Percentiles rank a stretch among this genome's conserved stretches.
These are phyloP conservation scores for Eulemur rufifrons DNA, from an alignment of 2,113 vertebrate genomes.

Conservation along the genomic window DNA sequence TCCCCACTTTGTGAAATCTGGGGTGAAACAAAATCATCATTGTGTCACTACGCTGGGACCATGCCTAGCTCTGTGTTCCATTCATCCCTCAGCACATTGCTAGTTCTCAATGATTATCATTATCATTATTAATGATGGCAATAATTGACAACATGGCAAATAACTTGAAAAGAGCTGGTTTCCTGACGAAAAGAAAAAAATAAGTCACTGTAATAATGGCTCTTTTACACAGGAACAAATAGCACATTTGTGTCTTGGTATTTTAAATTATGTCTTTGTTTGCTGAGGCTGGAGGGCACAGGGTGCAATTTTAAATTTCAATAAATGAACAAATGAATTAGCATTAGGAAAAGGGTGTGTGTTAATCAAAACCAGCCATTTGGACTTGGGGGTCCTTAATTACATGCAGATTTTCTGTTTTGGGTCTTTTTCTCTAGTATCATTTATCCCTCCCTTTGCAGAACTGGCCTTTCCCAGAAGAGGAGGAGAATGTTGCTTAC, in stretches of 20 bases:
- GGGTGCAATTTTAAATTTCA: slow-evolving; percentile 73
- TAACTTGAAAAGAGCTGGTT: slow-evolving; percentile 73
- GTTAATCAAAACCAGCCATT: slow-evolving; percentile 72
- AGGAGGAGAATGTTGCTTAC: background rate
- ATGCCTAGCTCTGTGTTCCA: slow-evolving; percentile 42
- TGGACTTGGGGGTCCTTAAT: slow-evolving; percentile 60
- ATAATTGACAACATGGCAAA: slow-evolving; percentile 75
- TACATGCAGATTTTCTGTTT: slow-evolving; percentile 37
- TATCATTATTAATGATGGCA: slow-evolving; percentile 76
- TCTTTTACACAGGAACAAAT: slow-evolving; percentile 75
- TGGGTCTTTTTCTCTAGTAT: slow-evolving; percentile 9
- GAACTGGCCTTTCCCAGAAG: background rate
- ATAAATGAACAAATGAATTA: slow-evolving; percentile 76
- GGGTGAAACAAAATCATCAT: slow-evolving; percentile 40
- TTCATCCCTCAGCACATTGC: slow-evolving; percentile 55
- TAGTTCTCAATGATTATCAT: slow-evolving; percentile 70
- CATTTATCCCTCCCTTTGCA: slow-evolving; percentile 30
- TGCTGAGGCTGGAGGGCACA: slow-evolving; percentile 74
- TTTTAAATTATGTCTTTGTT: slow-evolving; percentile 79
- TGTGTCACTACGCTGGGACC: slow-evolving; percentile 10
- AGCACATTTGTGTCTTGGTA: slow-evolving; percentile 70
- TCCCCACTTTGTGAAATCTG: background rate
- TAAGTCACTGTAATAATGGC: slow-evolving; percentile 70
- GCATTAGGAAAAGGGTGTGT: slow-evolving; percentile 64
- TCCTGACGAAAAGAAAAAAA: slow-evolving; percentile 58